These are phyloP conservation scores for Macaria liturata DNA, from an alignment of 2,888 invertebrate species.

Conservation along the genomic window DNA sequence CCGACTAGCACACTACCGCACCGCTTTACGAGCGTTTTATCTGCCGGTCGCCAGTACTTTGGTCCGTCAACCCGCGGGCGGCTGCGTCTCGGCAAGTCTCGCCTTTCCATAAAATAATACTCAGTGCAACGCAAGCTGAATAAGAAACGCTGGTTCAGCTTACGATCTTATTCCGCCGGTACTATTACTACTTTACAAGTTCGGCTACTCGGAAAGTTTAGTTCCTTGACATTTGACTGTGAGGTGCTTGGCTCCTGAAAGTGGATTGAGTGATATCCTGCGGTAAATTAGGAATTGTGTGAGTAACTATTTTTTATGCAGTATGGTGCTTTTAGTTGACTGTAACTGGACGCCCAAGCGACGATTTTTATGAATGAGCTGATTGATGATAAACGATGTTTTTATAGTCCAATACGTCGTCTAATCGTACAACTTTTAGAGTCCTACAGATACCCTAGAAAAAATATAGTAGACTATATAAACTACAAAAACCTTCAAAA, in stretches of 20 bases:
- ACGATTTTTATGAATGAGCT: too few species aligned
- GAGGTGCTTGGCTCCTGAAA: neutral
- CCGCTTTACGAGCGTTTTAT: neutral
- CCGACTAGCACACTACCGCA: neutral
- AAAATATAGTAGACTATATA: too few species aligned
- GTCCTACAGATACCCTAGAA: too few species aligned
- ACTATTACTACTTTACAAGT: slow-evolving; percentile 1
- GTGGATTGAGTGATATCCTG: slow-evolving; percentile 6
- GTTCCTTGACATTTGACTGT: neutral
- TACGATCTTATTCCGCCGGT: slow-evolving; percentile 2
- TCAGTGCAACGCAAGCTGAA: slow-evolving; percentile 32
- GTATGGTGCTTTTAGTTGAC: too few species aligned
- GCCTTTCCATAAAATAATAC: too few species aligned
- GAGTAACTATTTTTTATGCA: neutral
- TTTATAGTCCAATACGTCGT: too few species aligned
- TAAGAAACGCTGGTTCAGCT: slow-evolving; percentile 11
- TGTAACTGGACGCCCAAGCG: too few species aligned
- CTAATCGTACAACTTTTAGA: too few species aligned
- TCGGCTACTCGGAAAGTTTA: neutral
- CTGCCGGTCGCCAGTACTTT: slow-evolving; percentile 49
- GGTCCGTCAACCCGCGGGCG: slow-evolving; percentile 71
- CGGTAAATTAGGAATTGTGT: slow-evolving; percentile 3
- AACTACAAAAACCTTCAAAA: too few species aligned
- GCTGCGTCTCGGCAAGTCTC: slow-evolving; percentile 40
- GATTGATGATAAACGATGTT: too few species aligned